Base-by-base conservation (phyloP, 1,140 invertebrate genomes). In the Calliphora vicina region DNA sequence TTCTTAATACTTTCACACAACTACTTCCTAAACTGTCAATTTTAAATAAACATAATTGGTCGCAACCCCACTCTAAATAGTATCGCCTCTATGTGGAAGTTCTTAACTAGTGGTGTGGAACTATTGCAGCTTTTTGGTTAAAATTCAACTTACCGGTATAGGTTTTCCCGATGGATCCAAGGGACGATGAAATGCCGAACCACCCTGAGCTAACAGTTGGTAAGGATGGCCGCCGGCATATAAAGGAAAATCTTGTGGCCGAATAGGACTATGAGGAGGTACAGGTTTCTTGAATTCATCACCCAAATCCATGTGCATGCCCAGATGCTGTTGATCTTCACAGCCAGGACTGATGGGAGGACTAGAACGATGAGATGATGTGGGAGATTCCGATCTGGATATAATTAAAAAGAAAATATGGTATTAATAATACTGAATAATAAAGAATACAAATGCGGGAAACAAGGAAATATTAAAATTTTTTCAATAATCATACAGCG, bases 361-460 rank as follows among this genome's bases (percentile, higher is more conserved):
- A 87, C 90, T 91, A 74, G 90, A 91, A 57, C 88, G 88, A 83
- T 88, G 89, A 71, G 89, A 90, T n/a, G 90, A 91, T 67, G 85
- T 88, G 26, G 89, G 89, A 84, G 89, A 90, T 84, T 90, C 89
- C 6, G 89, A 90, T 88, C 89, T 90, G n/a, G n/a, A n/a, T n/a
- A n/a, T n/a, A n/a, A n/a, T n/a, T n/a, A 80, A 1, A 84, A 82
- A 67, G 3, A 83, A 4, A n/a, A 80, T 35, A 35, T 8, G 1
- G 35, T 29, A 80, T 23, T 61, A 42, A 82, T 45, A 83, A 27
- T 73, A 6, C 25, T 29, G 27, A 2, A 50, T 50, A 1, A 50
- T 50, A 50, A 50, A 50, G n/a, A 25, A 23, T 1, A 57, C n/a
- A 74, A 1, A 80, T 72, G 2, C 12, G 12, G 12, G 13, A n/a